Percentiles rank a stretch among this genome's conserved stretches.
phyloP scores from a whole-genome alignment of 2,797 vertebrate genomes.

The Parauchenoglanis ngamensis region DNA sequence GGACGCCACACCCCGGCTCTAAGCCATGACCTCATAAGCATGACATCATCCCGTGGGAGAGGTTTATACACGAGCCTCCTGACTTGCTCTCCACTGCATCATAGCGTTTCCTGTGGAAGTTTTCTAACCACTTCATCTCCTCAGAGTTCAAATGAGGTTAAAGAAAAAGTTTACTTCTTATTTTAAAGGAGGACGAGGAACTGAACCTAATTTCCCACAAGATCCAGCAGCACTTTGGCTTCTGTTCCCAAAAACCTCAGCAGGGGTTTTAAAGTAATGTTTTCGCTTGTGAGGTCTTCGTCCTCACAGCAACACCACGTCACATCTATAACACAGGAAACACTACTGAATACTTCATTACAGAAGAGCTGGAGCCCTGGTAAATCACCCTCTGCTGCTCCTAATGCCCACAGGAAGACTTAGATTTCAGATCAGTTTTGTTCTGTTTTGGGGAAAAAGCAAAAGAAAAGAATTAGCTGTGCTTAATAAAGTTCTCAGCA shows the following conservation, averaged over 20 bases:
- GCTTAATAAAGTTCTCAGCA: neutral
- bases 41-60: slow-evolving; percentile 30
- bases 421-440: neutral
- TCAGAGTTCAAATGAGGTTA: neutral
- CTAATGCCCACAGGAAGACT: neutral
- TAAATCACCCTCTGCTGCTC: neutral
- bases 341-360: neutral
- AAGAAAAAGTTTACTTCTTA: neutral
- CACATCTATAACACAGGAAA: neutral
- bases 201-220: slow-evolving; percentile 2
- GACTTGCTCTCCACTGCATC: neutral
- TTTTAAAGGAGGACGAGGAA: neutral
- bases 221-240: neutral
- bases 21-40: slow-evolving; percentile 24
- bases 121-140: neutral
- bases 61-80: neutral
- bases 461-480: neutral
- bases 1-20: slow-evolving; percentile 25
- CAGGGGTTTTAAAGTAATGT: neutral
- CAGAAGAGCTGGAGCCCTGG: neutral
- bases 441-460: neutral
- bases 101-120: neutral
- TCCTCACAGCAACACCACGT: neutral
- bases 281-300: neutral
- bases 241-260: neutral